phyloP scores from a whole-genome alignment of 2,113 vertebrate species.

The Catagonus wagneri region DNA sequence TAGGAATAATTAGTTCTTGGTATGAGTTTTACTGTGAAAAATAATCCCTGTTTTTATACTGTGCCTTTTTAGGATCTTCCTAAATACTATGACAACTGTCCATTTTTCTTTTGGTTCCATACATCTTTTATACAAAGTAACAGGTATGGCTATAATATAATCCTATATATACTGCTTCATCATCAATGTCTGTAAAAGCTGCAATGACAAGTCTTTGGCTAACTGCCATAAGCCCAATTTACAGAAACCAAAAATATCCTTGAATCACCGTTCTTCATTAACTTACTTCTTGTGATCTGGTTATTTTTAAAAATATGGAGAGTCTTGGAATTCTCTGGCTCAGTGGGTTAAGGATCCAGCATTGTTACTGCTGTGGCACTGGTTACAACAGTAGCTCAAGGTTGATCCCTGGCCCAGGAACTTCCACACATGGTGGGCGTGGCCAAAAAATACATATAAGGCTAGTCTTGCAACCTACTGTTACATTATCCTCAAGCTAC shows the following conservation, averaged over 20 bases:
- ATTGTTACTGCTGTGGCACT: no score
- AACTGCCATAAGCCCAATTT: not conserved
- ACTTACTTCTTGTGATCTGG: not conserved
- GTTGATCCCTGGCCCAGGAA: no score
- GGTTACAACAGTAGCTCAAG: no score
- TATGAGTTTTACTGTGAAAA: constrained; percentile 52
- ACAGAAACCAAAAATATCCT: not conserved
- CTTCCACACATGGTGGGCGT: no score
- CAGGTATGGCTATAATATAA: constrained; percentile 87
- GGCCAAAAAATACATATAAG: no score
- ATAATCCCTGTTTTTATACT: constrained; percentile 21
- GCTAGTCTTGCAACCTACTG: not conserved
- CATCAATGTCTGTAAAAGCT: not conserved
- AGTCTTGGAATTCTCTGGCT: no score
- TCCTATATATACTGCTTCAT: not conserved
- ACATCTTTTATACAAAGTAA: constrained; percentile 94
- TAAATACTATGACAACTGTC: constrained; percentile 94
- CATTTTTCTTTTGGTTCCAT: constrained; percentile 98
- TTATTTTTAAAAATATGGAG: not conserved
- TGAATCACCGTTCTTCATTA: not conserved
- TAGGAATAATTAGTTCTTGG: constrained; percentile 1
- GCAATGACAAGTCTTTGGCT: not conserved
- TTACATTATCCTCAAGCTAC: not conserved
- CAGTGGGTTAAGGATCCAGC: no score
- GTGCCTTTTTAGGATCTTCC: constrained; percentile 89